These are phyloP conservation scores for Stegostoma tigrinum DNA, from an alignment of 2,113 vertebrate genomes.

Conservation along the genomic window DNA sequence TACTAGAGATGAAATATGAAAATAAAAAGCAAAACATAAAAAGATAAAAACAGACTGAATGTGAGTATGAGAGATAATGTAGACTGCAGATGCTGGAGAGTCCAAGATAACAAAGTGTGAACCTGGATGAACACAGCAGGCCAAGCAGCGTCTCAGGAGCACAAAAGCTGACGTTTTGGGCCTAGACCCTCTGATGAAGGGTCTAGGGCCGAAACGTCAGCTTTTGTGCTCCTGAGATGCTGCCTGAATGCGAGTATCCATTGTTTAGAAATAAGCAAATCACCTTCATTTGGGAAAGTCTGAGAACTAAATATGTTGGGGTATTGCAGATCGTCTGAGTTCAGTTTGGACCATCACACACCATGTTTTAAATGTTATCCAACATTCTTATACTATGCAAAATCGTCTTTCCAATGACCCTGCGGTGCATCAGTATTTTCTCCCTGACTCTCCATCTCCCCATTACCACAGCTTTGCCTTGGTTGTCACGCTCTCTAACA, in stretches of 20 bases:
- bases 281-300: not conserved
- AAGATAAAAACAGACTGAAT: not conserved
- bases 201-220: too few relatives aligned
- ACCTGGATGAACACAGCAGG: too few relatives aligned
- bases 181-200: too few relatives aligned
- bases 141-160: too few relatives aligned
- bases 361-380: not conserved
- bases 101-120: too few relatives aligned
- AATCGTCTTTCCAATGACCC: not conserved
- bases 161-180: too few relatives aligned
- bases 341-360: not conserved
- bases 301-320: not conserved
- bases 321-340: not conserved
- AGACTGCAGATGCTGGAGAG: too few relatives aligned
- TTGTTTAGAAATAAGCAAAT: not conserved
- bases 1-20: not conserved
- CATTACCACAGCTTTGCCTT: not conserved
- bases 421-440: not conserved
- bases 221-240: too few relatives aligned
- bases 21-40: not conserved
- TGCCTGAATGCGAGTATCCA: not conserved
- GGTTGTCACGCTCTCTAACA: not conserved
- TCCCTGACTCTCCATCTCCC: not conserved
- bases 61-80: too few relatives aligned
- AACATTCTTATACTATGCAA: not conserved